phyloP scores from a whole-genome alignment of 1,140 invertebrate species.

The Pinna nobilis region DNA sequence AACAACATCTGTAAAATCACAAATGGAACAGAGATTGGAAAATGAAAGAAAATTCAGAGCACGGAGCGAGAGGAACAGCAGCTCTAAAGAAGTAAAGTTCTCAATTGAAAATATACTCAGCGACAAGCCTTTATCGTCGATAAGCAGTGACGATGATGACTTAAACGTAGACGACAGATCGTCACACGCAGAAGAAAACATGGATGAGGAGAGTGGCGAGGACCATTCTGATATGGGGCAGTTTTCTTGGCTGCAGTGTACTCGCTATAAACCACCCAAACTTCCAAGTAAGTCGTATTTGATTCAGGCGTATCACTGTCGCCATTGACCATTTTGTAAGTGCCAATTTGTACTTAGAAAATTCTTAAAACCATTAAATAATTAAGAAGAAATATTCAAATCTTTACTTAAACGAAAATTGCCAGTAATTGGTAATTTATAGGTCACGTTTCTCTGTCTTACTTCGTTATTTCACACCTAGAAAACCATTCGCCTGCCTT shows the following conservation, averaged over 20 bases:
- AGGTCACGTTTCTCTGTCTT: too few species aligned
- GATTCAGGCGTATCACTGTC: too few species aligned
- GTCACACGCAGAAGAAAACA: not conserved
- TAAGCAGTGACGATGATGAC: not conserved
- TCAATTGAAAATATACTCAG: conserved; percentile 64
- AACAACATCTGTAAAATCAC: not conserved
- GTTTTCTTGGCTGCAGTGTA: conserved; percentile 82
- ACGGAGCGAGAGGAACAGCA: not conserved
- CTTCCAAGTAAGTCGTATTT: conserved; percentile 83
- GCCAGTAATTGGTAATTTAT: too few species aligned
- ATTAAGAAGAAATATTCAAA: too few species aligned
- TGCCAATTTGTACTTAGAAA: too few species aligned
- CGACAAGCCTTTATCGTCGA: not conserved
- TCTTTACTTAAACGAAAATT: too few species aligned
- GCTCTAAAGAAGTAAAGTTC: conserved; percentile 52
- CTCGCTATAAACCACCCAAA: conserved; percentile 84
- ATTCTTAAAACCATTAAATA: too few species aligned
- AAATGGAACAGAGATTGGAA: not conserved
- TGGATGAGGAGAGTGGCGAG: conserved; percentile 33
- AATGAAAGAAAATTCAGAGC: not conserved
- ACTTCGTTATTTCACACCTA: too few species aligned
- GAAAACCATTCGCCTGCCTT: too few species aligned
- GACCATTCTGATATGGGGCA: conserved; percentile 23
- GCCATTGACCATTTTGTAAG: too few species aligned
- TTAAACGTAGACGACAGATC: not conserved